Percentiles rank a stretch among this genome's conserved stretches.
phyloP scores from a whole-genome alignment of 2,113 vertebrate species.

The Xiphias gladius region DNA sequence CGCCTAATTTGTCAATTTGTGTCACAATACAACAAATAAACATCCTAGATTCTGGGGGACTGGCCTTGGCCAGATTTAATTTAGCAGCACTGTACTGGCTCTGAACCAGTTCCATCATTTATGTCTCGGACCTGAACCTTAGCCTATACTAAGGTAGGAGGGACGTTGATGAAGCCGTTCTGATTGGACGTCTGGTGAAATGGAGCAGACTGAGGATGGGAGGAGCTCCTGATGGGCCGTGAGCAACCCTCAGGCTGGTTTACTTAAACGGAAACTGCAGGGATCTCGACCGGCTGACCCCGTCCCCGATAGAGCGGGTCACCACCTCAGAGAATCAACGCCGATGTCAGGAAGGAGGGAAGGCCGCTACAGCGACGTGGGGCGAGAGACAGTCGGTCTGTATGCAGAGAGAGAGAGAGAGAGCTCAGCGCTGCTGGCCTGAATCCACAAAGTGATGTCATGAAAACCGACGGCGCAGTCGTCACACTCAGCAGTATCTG shows the following conservation, averaged over 20 bases:
- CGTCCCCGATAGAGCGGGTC: background rate
- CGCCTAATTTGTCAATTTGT: too few relatives aligned
- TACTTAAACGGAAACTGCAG: background rate
- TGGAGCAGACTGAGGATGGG: background rate
- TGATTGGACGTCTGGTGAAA: background rate
- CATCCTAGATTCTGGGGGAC: too few relatives aligned
- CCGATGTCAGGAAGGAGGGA: too few relatives aligned
- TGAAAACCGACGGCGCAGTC: too few relatives aligned
- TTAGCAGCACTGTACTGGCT: too few relatives aligned
- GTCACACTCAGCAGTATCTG: too few relatives aligned
- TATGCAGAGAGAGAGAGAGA: background rate
- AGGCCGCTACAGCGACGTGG: too few relatives aligned
- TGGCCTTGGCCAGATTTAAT: too few relatives aligned
- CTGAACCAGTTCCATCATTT: too few relatives aligned
- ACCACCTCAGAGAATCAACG: background rate
- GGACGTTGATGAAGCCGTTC: background rate
- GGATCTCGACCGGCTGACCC: background rate
- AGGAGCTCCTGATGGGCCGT: background rate
- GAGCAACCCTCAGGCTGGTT: slow-evolving; percentile 4
- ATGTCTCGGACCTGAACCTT: too few relatives aligned
- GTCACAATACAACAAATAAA: too few relatives aligned
- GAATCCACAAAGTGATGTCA: slow-evolving; percentile 29
- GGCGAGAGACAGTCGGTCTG: background rate
- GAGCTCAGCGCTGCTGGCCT: background rate
- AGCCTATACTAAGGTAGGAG: too few relatives aligned